A percentile compares a stretch with the other conserved stretches of the same genome.
phyloP scores from a whole-genome alignment of 2,888 invertebrate genomes.

The Margaritifera margaritifera region DNA sequence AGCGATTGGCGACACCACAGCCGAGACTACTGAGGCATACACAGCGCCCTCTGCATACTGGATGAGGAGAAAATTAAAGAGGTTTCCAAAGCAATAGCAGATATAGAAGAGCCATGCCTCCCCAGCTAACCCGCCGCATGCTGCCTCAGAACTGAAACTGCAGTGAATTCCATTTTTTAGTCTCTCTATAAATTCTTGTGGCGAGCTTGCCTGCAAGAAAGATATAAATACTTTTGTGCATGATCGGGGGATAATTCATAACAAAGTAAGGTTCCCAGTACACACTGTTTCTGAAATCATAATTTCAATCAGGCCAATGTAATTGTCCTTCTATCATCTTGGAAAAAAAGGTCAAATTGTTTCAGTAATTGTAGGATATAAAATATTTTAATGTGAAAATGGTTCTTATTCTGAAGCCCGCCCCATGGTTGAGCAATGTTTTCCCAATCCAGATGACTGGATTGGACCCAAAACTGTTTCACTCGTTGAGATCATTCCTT shows the following conservation, averaged over 20 bases:
- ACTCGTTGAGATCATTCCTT: no score
- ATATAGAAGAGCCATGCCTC: constrained; percentile 49
- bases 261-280: neutral
- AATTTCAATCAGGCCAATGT: no score
- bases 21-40: constrained; percentile 51
- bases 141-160: constrained; percentile 33
- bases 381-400: no score
- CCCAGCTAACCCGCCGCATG: constrained; percentile 29
- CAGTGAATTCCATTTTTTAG: constrained; percentile 40
- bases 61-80: constrained; percentile 55
- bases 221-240: neutral
- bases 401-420: no score
- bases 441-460: no score
- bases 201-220: constrained; percentile 37
- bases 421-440: no score
- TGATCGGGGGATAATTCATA: neutral
- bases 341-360: no score
- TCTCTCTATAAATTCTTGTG: constrained; percentile 21
- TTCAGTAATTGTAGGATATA: no score
- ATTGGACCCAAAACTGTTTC: no score
- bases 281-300: no score
- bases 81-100: constrained; percentile 40
- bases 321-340: no score
- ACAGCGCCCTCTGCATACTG: constrained; percentile 60
- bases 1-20: constrained; percentile 49